Base-by-base conservation (phyloP, 2,113 vertebrate genomes). In the Mirza zaza region DNA sequence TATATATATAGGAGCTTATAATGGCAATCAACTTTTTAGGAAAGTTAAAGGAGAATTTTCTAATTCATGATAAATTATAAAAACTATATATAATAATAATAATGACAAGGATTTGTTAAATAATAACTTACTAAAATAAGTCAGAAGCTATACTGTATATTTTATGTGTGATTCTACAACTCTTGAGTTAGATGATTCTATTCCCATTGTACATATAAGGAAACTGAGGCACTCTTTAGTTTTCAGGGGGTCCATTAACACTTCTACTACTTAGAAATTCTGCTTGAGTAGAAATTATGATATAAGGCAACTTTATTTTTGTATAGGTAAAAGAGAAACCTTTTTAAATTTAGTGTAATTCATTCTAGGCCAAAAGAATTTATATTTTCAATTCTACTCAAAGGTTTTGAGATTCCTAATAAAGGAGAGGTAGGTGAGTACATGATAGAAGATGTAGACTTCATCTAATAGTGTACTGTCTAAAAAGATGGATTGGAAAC, bases 401-500 rank as follows among this genome's bases (percentile, higher is more conserved):
- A 87, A 59, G 65, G n/a, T 25, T n/a, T 85, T 63, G 83, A 82
- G 65, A 27, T 65, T 96, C 34, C 55, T 95, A 77, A 91, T 39
- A 80, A 82, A 94, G 81, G 57, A 87, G 52, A 79, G 2, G 15
- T 67, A 50, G 76, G 61, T 84, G 50, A 23, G 77, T 29, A 32
- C 81, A 63, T 93, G 85, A 91, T 80, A 76, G 88, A 95, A 95
- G 73, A 97, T 77, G 71, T 32, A 85, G 23, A 59, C 93, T 67
- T 97, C 42, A 27, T 90, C 80, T 96, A 80, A 61, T 83, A 65
- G 83, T 93, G 23, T 29, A 77, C 83, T 65, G 73, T 95, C 81
- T 97, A 39, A 29, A 65, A 96, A 98, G 88, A 96, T 70, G 39
- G 63, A 97, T 94, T 96, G 75, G 76, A 95, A 97, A 91, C n/a